Evolutionary conservation across 2,113 vertebrate species (phyloP).

Genomic region (Chaetura pelagica): DNA sequence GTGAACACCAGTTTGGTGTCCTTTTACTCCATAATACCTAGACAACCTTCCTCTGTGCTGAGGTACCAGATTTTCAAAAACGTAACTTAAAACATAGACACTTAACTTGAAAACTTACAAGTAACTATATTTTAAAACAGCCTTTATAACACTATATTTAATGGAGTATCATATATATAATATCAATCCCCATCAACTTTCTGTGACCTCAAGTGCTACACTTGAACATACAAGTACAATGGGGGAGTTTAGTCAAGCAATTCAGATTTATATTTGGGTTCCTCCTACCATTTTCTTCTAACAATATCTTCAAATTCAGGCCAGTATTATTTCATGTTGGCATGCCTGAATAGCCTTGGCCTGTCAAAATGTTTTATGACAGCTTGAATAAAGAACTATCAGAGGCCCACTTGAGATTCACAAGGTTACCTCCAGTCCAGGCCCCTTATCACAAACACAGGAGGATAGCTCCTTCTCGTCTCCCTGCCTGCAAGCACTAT

Average conservation of each 20-base stretch:
- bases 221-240: constrained; percentile 67
- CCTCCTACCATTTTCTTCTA: constrained; percentile 73
- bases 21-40: constrained; percentile 28
- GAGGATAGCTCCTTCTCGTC: constrained; percentile 70
- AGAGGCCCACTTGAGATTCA: constrained; percentile 74
- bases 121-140: constrained; percentile 49
- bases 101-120: constrained; percentile 29
- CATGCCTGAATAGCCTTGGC: constrained; percentile 76
- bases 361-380: constrained; percentile 84
- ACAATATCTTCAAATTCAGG: constrained; percentile 70
- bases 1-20: neutral
- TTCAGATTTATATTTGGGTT: constrained; percentile 79
- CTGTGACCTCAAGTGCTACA: constrained; percentile 49
- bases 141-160: constrained; percentile 53
- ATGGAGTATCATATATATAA: constrained; percentile 53
- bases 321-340: constrained; percentile 73
- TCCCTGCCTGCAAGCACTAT: constrained; percentile 63
- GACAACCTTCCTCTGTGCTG: constrained; percentile 19
- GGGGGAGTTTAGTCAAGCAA: constrained; percentile 69
- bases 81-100: neutral
- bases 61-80: constrained; percentile 23
- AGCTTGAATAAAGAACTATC: constrained; percentile 79
- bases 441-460: constrained; percentile 64
- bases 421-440: constrained; percentile 74
- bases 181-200: constrained; percentile 47